Conservation (phyloP, 2,888 invertebrate genomes). For the Diaperis boleti region DNA sequence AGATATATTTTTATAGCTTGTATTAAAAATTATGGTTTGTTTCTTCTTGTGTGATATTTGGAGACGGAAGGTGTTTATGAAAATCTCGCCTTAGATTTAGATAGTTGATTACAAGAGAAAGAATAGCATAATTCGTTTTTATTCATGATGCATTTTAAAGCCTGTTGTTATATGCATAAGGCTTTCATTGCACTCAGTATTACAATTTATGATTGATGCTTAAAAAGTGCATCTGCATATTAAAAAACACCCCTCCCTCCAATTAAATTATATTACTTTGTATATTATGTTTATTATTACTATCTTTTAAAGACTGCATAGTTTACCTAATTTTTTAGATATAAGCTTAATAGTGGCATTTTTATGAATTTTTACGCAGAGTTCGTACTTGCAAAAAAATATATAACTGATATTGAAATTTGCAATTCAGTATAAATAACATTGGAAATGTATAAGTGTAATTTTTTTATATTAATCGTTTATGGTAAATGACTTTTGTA, state of each 20-base stretch:
- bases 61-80: constrained; percentile 34
- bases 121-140: constrained; percentile 14
- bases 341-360: constrained; percentile 46
- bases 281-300: constrained; percentile 18
- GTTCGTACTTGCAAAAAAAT: constrained; percentile 17
- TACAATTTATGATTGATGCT: constrained; percentile 23
- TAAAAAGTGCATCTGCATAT: constrained; percentile 31
- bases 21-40: constrained; percentile 26
- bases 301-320: constrained; percentile 42
- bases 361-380: constrained; percentile 43
- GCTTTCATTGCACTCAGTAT: constrained; percentile 39
- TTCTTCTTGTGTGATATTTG: constrained; percentile 21
- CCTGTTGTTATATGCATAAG: constrained; percentile 9
- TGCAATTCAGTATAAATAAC: constrained; percentile 25
- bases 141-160: constrained; percentile 24
- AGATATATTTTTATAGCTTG: constrained; percentile 37
- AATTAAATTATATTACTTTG: constrained; percentile 31
- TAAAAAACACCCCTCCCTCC: constrained; percentile 36
- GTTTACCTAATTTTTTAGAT: constrained; percentile 40
- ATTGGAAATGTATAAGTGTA: constrained; percentile 23
- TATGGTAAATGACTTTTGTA: constrained; percentile 29
- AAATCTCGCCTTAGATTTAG: constrained; percentile 36
- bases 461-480: constrained; percentile 29
- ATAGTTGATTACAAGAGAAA: not conserved
- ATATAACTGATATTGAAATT: constrained; percentile 37